Base-by-base conservation (phyloP, 2,113 vertebrate genomes). In the Prinia subflava region DNA sequence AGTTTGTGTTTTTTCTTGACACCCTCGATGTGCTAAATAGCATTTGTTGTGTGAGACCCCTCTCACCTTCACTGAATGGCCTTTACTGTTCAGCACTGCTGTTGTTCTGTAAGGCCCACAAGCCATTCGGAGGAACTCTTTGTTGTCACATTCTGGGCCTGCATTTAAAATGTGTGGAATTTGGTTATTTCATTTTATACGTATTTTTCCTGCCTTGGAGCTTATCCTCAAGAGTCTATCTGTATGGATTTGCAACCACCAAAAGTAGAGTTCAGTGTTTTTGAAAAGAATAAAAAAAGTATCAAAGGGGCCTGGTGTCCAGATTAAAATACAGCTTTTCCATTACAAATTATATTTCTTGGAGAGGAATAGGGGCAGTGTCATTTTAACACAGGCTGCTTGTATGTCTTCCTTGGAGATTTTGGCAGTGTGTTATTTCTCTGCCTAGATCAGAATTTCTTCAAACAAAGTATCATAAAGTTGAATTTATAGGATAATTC, bases 331-430 rank as follows among this genome's bases (percentile, higher is more conserved):
- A 13, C 4, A 42, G 3, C 3, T 52, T 84, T 20, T 44, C 13
- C 17, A 18, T 17, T 60, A 11, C 12, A 57, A 53, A 85, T 77
- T 15, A 8, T 14, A 30, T 52, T 70, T 73, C 33, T 49, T 57
- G 22, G 23, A 17, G n/a, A n/a, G n/a, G n/a, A n/a, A n/a, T n/a
- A n/a, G n/a, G 8, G 20, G 10, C 24, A 0, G 2, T 17, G 14
- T 59, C 9, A 33, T 49, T 78, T 63, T 44, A 79, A 41, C 35
- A 39, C 8, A 64, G 22, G 5, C 39, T 46, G 6, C 21, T 71
- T 42, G 8, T 60, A 22, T 4, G 3, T 76, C 17, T 77, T 47
- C 18, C 24, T 57, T 63, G 55, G 22, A 67, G n/a, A 33, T 67
- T 85, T 37, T 44, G 22, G 28, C 11, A 25, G 4, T 15, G 22